phyloP scores from a whole-genome alignment of 2,888 invertebrate species.

The Acrobasis repandana region DNA sequence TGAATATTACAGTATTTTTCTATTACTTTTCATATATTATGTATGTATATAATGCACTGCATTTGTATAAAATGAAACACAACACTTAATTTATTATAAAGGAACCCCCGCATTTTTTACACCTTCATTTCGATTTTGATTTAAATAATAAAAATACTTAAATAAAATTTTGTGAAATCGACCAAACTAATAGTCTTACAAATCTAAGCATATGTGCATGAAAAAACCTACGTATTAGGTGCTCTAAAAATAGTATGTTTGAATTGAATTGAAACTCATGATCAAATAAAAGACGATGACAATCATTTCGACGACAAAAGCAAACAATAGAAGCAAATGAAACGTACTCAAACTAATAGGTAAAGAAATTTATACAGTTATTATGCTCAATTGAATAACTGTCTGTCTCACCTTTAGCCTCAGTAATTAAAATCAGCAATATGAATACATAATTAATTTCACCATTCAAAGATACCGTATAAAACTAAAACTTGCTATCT shows the following conservation, averaged over 20 bases:
- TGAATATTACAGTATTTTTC: too few relatives aligned
- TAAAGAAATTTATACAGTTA: conserved; percentile 13
- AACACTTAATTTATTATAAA: too few relatives aligned
- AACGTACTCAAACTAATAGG: neutral
- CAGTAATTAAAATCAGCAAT: conserved; percentile 12
- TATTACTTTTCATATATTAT: too few relatives aligned
- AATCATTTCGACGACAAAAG: neutral
- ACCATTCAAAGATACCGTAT: neutral
- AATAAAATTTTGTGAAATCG: too few relatives aligned
- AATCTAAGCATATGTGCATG: too few relatives aligned
- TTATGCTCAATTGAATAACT: conserved; percentile 20
- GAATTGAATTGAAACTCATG: neutral
- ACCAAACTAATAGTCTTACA: too few relatives aligned
- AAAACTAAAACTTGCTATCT: neutral
- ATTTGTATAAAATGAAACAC: too few relatives aligned
- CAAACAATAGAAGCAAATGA: conserved; percentile 19
- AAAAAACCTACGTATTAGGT: neutral
- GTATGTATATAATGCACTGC: too few relatives aligned
- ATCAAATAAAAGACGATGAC: conserved; percentile 15
- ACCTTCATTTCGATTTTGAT: too few relatives aligned
- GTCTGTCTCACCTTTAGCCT: conserved; percentile 18
- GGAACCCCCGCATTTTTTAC: too few relatives aligned
- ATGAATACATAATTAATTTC: conserved; percentile 16
- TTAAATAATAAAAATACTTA: too few relatives aligned
- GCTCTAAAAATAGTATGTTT: neutral